Percentiles rank a stretch among this genome's conserved stretches.
Evolutionary conservation across 2,888 invertebrate genomes (phyloP).

Genomic region (Encarsia formosa): DNA sequence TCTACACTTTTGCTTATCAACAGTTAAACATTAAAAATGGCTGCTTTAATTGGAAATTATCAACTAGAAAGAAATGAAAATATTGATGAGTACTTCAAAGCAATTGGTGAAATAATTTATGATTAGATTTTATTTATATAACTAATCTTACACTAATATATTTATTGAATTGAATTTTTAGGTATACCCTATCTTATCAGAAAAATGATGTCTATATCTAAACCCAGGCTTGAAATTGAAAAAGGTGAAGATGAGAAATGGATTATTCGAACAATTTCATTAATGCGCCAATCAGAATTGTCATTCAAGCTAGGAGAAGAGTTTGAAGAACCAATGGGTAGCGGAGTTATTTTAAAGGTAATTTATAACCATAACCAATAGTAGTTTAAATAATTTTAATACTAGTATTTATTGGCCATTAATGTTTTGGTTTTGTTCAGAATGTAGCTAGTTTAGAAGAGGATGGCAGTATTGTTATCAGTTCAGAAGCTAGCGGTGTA

Average conservation of each 20-base stretch:
- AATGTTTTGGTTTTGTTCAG: conserved; percentile 45
- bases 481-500: conserved; percentile 46
- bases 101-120: conserved; percentile 55
- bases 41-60: conserved; percentile 60
- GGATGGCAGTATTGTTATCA: conserved; percentile 51
- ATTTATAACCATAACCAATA: background rate
- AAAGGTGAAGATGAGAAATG: conserved; percentile 56
- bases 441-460: conserved; percentile 56
- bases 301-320: conserved; percentile 61
- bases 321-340: conserved; percentile 64
- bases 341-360: conserved; percentile 54
- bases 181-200: conserved; percentile 64
- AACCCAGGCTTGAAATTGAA: conserved; percentile 59
- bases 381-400: background rate
- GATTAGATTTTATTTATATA: background rate
- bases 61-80: conserved; percentile 64
- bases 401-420: background rate
- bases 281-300: conserved; percentile 56
- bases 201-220: conserved; percentile 62
- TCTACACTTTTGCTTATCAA: no score
- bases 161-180: conserved; percentile 36
- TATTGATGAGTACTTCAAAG: conserved; percentile 62
- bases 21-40: conserved; percentile 47
- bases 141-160: background rate
- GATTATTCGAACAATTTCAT: conserved; percentile 58